phyloP scores from a whole-genome alignment of 2,888 invertebrate genomes.

The Ophraella communa region DNA sequence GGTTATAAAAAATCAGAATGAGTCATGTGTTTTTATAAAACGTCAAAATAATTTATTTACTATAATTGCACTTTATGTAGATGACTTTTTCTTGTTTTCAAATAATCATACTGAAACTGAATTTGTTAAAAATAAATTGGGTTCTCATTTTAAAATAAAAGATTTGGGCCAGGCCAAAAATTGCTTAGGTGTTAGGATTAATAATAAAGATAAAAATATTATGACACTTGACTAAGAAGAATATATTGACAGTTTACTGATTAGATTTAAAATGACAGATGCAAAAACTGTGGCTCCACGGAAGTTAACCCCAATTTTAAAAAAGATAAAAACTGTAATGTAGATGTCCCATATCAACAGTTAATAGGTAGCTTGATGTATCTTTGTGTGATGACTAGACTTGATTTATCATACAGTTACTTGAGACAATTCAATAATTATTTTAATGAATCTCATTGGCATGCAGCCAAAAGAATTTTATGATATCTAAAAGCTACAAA shows the following conservation, averaged over 20 bases:
- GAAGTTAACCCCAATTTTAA: neutral
- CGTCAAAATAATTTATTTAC: constrained; percentile 24
- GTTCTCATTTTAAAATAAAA: constrained; percentile 34
- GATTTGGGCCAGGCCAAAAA: constrained; percentile 27
- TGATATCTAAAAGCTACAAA: too few relatives aligned
- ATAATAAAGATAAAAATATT: neutral
- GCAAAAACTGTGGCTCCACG: constrained; percentile 2
- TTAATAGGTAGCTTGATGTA: constrained; percentile 1
- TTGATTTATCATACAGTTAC: neutral
- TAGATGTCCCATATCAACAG: neutral
- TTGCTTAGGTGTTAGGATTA: constrained; percentile 1
- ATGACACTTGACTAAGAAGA: neutral
- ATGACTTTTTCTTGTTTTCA: constrained; percentile 41
- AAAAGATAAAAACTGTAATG: neutral
- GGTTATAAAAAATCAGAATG: constrained; percentile 33
- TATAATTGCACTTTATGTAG: constrained; percentile 38
- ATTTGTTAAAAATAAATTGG: constrained; percentile 31
- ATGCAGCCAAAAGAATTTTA: neutral
- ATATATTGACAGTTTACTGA: neutral
- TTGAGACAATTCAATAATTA: neutral
- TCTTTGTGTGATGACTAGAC: constrained; percentile 2
- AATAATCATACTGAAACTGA: constrained; percentile 30
- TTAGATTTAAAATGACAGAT: neutral
- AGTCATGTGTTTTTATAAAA: constrained; percentile 40
- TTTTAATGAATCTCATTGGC: neutral